Base-by-base conservation (phyloP, 2,797 vertebrate genomes). In the Vipera ursinii region DNA sequence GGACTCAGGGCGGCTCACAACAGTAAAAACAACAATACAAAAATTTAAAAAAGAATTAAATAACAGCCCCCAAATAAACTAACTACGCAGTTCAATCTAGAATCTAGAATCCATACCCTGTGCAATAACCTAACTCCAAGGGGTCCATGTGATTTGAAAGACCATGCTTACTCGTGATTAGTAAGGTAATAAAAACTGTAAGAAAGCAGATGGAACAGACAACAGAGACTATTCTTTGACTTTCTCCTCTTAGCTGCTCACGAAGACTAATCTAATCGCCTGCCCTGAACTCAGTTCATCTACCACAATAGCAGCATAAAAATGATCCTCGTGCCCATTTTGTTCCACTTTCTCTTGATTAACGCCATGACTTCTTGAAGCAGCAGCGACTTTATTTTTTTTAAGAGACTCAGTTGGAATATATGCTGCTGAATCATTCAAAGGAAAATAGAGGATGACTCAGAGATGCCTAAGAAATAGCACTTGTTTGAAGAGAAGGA, bases 271-370 rank as follows among this genome's bases (percentile, higher is more conserved):
- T 48, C 73, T 82, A 48, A 82, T 89, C 32, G 4, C 38, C 38
- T 87, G 32, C 61, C 61, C 7, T 59, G 60, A 38, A 90, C 61
- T 86, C 61, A 9, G 87, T 92, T 87, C 82, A 78, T 59, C 89
- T 60, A 51, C 55, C 65, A 63, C 60, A 90, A 87, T 17, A n/a
- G 92, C 53, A 90, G 89, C 61, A 87, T 89, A 73, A 61, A 92
- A 87, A 26, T 59, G 48, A 86, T 65, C 78, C 78, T 24, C 59
- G 32, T 61, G n/a, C 85, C 55, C 55, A 92, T 92, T 92, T 87
- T 90, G 60, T 92, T 87, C 78, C 90, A 59, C 82, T 87, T 87
- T 87, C 38, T n/a, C 26, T 59, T 92, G 92, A 92, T 90, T 90
- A 92, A 92, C n/a, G 88, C 78, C 78, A 63, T 60, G 82, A 60